Evolutionary conservation across 2,113 vertebrate genomes (phyloP).

Genomic region (Phyllopteryx taeniolatus): DNA sequence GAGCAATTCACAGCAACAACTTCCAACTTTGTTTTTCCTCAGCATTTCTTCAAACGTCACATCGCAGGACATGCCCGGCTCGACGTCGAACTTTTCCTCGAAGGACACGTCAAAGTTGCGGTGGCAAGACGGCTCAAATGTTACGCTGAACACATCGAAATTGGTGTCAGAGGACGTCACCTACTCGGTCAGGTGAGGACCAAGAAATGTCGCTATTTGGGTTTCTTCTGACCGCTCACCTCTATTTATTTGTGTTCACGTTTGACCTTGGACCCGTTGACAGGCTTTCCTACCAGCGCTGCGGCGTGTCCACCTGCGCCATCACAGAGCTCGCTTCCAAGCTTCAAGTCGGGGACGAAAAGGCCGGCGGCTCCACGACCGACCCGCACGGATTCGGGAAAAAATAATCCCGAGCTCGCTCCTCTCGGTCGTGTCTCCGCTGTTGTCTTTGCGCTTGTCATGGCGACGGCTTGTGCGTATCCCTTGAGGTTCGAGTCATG

Average conservation of each 20-base stretch:
- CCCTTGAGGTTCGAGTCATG: too few species aligned
- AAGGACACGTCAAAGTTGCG: background rate
- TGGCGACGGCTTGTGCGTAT: too few species aligned
- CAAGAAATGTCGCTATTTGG: background rate
- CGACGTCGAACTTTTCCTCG: background rate
- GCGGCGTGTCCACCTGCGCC: constrained; percentile 15
- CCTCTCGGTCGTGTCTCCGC: too few species aligned
- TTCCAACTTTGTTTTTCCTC: background rate
- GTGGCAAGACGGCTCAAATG: background rate
- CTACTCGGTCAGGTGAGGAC: background rate
- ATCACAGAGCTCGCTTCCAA: background rate
- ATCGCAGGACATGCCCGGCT: background rate
- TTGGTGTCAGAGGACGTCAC: fast-evolving
- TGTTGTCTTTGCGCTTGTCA: too few species aligned
- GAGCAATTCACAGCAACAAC: background rate
- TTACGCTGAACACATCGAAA: too few species aligned
- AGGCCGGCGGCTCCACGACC: background rate
- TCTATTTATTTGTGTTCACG: background rate
- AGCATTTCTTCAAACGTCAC: background rate
- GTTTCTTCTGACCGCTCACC: background rate
- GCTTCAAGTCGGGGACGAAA: constrained; percentile 49
- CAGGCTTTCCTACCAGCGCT: fast-evolving
- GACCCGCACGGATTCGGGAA: constrained; percentile 42
- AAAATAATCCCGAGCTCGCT: constrained; percentile 21
- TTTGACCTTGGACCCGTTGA: background rate